A percentile compares a stretch with the other conserved stretches of the same genome.
Evolutionary conservation across 2,113 vertebrate genomes (phyloP).

Genomic region (Chrysemys picta): DNA sequence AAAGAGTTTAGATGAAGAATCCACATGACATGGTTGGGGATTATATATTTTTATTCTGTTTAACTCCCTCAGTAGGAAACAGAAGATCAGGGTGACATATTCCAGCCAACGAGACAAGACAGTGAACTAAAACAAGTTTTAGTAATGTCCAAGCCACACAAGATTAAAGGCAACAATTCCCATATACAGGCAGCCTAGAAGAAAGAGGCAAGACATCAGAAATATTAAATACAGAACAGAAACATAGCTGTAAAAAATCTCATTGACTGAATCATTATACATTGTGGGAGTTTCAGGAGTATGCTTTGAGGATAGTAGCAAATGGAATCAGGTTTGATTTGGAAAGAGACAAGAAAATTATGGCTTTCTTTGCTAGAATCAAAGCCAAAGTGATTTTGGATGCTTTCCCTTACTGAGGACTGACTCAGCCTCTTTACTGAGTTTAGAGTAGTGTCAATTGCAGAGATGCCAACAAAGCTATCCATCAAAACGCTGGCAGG

Average conservation of each 20-base stretch:
- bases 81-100: not conserved
- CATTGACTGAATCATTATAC: conserved; percentile 68
- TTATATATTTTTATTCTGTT: not conserved
- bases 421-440: conserved; percentile 68
- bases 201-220: conserved; percentile 13
- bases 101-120: not conserved
- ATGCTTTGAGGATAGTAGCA: conserved; percentile 49
- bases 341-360: conserved; percentile 67
- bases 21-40: not conserved
- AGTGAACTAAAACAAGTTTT: not conserved
- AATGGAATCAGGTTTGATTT: conserved; percentile 70
- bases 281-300: conserved; percentile 65
- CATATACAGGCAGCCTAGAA: conserved; percentile 17
- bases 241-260: conserved; percentile 62
- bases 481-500: conserved; percentile 62
- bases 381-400: conserved; percentile 71
- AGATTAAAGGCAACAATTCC: conserved; percentile 42
- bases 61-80: not conserved
- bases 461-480: conserved; percentile 71
- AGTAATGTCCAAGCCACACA: conserved; percentile 27
- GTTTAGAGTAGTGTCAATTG: conserved; percentile 71
- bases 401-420: conserved; percentile 59
- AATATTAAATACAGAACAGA: conserved; percentile 49
- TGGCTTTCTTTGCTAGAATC: conserved; percentile 68
- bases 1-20: not conserved